Percentiles rank a stretch among this genome's conserved stretches.
Conservation (phyloP, 2,113 vertebrate genomes). For the Anoura caudifer region DNA sequence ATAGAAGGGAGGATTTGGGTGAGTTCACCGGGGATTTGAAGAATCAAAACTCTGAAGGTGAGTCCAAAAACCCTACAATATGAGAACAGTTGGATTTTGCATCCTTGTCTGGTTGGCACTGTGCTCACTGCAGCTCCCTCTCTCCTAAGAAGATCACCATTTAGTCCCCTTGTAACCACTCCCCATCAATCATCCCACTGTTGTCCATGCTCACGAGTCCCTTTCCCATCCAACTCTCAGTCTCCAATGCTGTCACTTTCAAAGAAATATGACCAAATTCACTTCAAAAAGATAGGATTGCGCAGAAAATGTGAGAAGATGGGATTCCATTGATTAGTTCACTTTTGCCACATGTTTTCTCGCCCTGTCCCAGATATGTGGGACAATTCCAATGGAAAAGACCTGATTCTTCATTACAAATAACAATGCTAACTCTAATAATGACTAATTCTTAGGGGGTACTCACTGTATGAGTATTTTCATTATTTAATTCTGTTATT, state of each 20-base stretch:
- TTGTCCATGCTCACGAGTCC: too few relatives aligned
- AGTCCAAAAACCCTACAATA: not conserved
- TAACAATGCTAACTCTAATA: not conserved
- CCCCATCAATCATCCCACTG: too few relatives aligned
- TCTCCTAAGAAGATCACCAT: not conserved
- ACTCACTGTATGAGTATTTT: not conserved
- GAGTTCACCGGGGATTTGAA: not conserved
- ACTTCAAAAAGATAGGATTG: not conserved
- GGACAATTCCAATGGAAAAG: not conserved
- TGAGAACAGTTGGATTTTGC: not conserved
- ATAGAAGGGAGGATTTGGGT: not conserved
- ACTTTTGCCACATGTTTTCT: not conserved
- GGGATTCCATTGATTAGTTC: not conserved
- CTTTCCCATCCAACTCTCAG: not conserved
- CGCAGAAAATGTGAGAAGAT: not conserved
- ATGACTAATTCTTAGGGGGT: rapidly evolving
- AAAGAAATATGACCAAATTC: slow-evolving; percentile 49
- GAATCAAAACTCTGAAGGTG: not conserved
- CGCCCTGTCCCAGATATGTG: not conserved
- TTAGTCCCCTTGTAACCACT: too few relatives aligned
- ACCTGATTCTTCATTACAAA: not conserved
- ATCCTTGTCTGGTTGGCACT: not conserved
- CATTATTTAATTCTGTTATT: not conserved
- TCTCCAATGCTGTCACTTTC: slow-evolving; percentile 2
- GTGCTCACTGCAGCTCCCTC: not conserved